Evolutionary conservation across 1,140 invertebrate genomes (phyloP), one percentile per base, ranked within the genome.

Genomic region (Aplysia californica): DNA sequence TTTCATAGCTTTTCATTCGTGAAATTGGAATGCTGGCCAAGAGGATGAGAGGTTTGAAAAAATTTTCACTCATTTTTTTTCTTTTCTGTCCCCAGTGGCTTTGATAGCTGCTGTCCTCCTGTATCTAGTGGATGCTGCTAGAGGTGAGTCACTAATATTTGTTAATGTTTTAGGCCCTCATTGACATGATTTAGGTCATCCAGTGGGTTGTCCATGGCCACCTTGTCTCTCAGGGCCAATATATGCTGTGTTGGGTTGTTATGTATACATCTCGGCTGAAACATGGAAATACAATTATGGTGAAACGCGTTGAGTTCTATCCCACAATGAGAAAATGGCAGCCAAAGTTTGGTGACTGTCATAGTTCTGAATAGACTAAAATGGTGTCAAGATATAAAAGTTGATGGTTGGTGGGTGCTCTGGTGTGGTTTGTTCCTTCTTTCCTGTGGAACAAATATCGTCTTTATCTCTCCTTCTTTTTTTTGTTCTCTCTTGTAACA

Each of bases 101-200:
- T 61, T 73, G 35, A 73, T 73, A 59, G 56, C 70, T 39, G 36
- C 55, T 26, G 56, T 73, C 33, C 15, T 73, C n/a, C 58, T 73
- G 5, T 73, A 73, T 41, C 26, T 73, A 2, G 38, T 73, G 18
- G 70, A 73, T 61, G 35, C 56, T 3, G 26, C 38, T 23, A 59
- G 31, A 73, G 70, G 70, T 73, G 26, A 59, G 41, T 6, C 18
- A 50, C n/a, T 33, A 67, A 67, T 23, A 38, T 67, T n/a, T 5
- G 21, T 3, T 33, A 67, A 38, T 3, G 36, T 33, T 15, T 61
- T 10, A 5, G 20, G 10, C 23, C 29, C 20, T 61, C 5, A 61
- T 6, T 61, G 20, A n/a, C 6, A 61, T 6, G 23, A 5, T 6
- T 15, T 10, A 26, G 6, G 10, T 10, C 6, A n/a, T 10, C 6